Conservation (phyloP, 2,888 invertebrate genomes). For the Rhagonycha fulva region DNA sequence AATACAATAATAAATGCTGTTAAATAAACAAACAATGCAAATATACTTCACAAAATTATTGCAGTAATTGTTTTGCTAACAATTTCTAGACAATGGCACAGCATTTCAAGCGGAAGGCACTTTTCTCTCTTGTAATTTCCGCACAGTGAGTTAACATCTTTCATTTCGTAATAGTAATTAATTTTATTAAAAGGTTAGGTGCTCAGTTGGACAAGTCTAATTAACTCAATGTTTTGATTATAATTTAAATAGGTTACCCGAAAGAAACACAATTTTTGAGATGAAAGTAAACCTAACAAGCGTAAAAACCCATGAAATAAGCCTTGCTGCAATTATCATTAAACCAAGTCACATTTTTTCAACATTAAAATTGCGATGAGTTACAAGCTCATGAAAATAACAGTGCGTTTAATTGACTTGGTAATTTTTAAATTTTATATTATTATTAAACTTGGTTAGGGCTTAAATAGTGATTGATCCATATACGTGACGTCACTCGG, state of each 20-base stretch:
- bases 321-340: neutral
- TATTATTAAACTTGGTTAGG: neutral
- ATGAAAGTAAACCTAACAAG: neutral
- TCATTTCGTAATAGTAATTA: slow-evolving; percentile 12
- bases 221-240: neutral
- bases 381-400: no score
- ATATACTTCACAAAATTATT: slow-evolving; percentile 4
- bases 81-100: slow-evolving; percentile 6
- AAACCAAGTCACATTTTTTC: neutral
- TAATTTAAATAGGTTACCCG: neutral
- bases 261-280: neutral
- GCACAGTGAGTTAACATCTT: slow-evolving; percentile 12
- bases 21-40: neutral
- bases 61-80: slow-evolving; percentile 8
- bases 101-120: slow-evolving; percentile 5
- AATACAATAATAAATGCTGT: neutral
- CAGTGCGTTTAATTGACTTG: no score
- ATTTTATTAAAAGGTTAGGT: slow-evolving; percentile 15
- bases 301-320: neutral
- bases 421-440: no score
- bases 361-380: neutral
- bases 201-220: slow-evolving; percentile 2
- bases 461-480: neutral
- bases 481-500: neutral
- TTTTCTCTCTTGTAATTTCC: slow-evolving; percentile 10